phyloP scores from a whole-genome alignment of 2,113 vertebrate species.

The Sinocyclocheilus anshuiensis region DNA sequence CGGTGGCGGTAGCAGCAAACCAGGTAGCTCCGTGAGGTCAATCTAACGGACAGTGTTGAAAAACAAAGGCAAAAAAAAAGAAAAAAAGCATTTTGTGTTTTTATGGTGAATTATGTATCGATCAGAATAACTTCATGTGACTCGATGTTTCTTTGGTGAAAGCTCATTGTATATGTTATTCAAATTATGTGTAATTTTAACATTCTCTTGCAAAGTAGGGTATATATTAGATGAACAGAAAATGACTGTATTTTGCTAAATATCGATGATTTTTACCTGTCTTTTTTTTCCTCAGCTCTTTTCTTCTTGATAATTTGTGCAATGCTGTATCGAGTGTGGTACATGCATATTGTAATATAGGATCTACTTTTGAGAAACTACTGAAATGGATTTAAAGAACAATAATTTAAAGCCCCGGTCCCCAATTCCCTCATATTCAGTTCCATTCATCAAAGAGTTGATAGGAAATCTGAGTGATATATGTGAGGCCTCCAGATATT shows the following conservation, averaged over 20 bases:
- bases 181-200: constrained; percentile 62
- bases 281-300: constrained; percentile 46
- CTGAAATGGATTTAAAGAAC: constrained; percentile 21
- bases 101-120: constrained; percentile 59
- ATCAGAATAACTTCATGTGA: constrained; percentile 73
- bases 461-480: constrained; percentile 31
- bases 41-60: constrained; percentile 56
- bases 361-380: constrained; percentile 37
- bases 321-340: constrained; percentile 45
- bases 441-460: constrained; percentile 20
- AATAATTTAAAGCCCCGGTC: constrained; percentile 27
- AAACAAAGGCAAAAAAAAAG: constrained; percentile 11
- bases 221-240: constrained; percentile 75
- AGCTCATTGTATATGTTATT: constrained; percentile 74
- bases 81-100: constrained; percentile 42
- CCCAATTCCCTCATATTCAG: constrained; percentile 22
- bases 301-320: constrained; percentile 45
- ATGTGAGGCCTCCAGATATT: constrained; percentile 32
- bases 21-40: constrained; percentile 74
- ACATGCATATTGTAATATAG: constrained; percentile 55
- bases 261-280: constrained; percentile 72
- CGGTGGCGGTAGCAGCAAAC: constrained; percentile 67
- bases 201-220: constrained; percentile 74
- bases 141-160: constrained; percentile 73
- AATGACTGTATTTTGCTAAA: constrained; percentile 81